Conservation (phyloP, 2,888 invertebrate genomes). For the Microctonus aethiopoides region DNA sequence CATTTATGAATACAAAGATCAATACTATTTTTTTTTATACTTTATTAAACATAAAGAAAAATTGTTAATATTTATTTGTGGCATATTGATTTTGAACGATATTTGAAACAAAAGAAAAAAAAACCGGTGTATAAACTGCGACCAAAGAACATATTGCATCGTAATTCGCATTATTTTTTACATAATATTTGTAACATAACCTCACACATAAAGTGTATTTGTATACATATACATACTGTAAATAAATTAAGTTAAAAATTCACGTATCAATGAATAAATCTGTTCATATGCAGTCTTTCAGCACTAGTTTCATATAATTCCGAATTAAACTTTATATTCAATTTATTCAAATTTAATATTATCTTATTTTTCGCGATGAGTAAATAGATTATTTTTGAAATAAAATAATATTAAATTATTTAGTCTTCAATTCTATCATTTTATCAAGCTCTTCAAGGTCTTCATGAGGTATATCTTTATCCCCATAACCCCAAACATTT, state of each 20-base stretch:
- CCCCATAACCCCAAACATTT: constrained; percentile 75
- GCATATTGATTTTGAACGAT: neutral
- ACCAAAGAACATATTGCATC: neutral
- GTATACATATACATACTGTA: neutral
- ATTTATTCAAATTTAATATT: neutral
- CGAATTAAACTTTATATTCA: neutral
- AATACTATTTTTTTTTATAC: neutral
- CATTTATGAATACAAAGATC: neutral
- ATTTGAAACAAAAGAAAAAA: neutral
- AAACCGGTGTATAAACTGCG: neutral
- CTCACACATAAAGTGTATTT: neutral
- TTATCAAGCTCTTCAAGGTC: constrained; percentile 70
- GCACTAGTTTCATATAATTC: neutral
- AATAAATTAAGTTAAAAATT: neutral
- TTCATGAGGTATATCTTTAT: constrained; percentile 70
- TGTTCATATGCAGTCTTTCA: neutral
- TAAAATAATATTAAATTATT: constrained; percentile 20
- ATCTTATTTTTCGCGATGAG: neutral
- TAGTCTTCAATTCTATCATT: constrained; percentile 67
- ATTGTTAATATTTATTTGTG: neutral
- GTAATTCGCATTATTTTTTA: neutral
- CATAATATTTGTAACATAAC: neutral
- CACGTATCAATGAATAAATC: neutral
- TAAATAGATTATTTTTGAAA: constrained; percentile 8
- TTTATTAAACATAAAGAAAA: no score